Evolutionary conservation across 2,888 invertebrate species (phyloP).

Genomic region (Mamestra brassicae): DNA sequence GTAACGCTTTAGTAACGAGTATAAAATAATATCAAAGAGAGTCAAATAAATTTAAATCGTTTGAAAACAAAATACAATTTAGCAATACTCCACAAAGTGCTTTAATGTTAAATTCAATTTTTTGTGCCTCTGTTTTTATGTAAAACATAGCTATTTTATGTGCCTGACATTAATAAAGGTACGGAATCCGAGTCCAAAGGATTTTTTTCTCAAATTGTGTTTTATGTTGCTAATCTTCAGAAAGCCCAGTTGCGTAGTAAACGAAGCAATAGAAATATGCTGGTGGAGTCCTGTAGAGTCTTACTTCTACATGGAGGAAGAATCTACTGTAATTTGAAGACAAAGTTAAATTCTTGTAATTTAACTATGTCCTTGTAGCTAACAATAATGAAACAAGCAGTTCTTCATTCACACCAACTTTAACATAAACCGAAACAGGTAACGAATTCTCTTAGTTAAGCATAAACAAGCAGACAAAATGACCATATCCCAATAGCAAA

Average conservation of each 20-base stretch:
- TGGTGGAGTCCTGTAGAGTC: too few relatives aligned
- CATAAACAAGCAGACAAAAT: background rate
- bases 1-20: constrained; percentile 4
- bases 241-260: too few relatives aligned
- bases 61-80: background rate
- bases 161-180: background rate
- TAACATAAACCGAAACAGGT: background rate
- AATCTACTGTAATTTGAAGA: too few relatives aligned
- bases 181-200: background rate
- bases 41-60: background rate
- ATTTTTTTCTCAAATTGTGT: too few relatives aligned
- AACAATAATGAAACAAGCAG: too few relatives aligned
- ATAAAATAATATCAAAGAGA: background rate
- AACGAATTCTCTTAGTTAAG: background rate
- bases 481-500: constrained; percentile 19
- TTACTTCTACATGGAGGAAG: too few relatives aligned
- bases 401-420: too few relatives aligned
- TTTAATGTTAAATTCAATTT: background rate
- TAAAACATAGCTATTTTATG: background rate
- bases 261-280: too few relatives aligned
- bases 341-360: too few relatives aligned
- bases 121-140: background rate
- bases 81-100: background rate
- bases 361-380: too few relatives aligned
- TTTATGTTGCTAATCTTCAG: too few relatives aligned